A percentile compares a stretch with the other conserved stretches of the same genome.
Evolutionary conservation across 2,113 vertebrate species (phyloP).

Genomic region (Balaeniceps rex): DNA sequence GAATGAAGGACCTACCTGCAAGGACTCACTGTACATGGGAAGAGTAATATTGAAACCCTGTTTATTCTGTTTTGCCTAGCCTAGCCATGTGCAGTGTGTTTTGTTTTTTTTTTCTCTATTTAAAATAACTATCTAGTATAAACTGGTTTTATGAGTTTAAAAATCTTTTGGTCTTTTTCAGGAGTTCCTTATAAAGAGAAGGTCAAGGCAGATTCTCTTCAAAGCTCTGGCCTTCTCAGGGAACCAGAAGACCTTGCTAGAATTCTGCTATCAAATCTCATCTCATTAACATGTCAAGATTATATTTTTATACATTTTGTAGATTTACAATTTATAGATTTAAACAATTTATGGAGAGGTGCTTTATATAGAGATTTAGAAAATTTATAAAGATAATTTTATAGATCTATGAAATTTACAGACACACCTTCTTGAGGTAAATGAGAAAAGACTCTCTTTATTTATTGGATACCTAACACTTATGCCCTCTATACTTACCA

Average conservation of each 20-base stretch:
- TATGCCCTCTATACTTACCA: background rate
- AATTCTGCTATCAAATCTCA: background rate
- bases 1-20: background rate
- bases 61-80: background rate
- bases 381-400: background rate
- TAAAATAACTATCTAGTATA: background rate
- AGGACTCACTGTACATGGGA: background rate
- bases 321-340: background rate
- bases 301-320: background rate
- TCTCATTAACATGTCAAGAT: background rate
- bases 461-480: background rate
- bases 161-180: background rate
- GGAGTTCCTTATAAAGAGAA: background rate
- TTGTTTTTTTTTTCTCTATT: background rate
- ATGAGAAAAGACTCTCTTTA: background rate
- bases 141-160: background rate
- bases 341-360: background rate
- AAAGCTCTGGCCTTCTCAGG: background rate
- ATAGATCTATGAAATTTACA: background rate
- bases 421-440: background rate
- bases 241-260: background rate
- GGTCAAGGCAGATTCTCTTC: background rate
- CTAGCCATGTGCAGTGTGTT: background rate
- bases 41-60: background rate
- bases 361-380: background rate